phyloP scores from a whole-genome alignment of 2,797 vertebrate genomes.

The Austrolebias charrua region DNA sequence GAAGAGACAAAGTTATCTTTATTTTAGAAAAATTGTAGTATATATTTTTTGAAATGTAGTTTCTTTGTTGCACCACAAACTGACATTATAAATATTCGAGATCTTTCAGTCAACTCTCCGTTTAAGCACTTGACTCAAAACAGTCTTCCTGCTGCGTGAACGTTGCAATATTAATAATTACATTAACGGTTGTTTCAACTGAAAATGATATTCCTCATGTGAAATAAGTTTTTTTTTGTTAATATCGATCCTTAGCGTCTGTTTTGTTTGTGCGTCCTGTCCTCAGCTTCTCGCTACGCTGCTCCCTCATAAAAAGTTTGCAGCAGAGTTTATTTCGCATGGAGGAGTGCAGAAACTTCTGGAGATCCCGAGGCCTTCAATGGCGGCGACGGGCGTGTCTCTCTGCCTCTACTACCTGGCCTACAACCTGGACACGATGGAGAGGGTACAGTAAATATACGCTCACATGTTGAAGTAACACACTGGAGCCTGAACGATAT shows the following conservation, averaged over 20 bases:
- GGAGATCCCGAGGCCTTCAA: conserved; percentile 93
- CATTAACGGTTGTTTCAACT: no score
- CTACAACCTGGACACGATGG: conserved; percentile 97
- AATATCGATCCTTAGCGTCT: neutral
- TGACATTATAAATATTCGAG: no score
- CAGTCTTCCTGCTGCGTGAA: no score
- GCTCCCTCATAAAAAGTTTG: conserved; percentile 97
- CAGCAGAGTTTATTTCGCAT: conserved; percentile 92
- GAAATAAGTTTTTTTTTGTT: neutral
- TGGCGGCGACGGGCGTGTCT: conserved; percentile 95
- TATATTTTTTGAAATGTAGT: no score
- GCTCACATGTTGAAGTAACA: neutral
- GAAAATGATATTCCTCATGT: no score
- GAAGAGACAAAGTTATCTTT: neutral
- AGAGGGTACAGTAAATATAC: conserved; percentile 80
- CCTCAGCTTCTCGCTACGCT: conserved; percentile 90
- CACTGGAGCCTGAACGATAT: no score
- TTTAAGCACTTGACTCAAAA: no score
- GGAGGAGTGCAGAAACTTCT: conserved; percentile 93
- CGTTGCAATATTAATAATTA: no score
- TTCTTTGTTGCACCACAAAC: no score
- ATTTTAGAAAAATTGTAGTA: neutral
- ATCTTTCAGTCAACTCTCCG: no score
- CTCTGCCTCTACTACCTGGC: conserved; percentile 96
- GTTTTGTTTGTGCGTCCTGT: neutral